Evolutionary conservation across 2,888 invertebrate genomes (phyloP), one percentile per base, ranked within the genome.

Genomic region (Pristionchus fissidentatus): DNA sequence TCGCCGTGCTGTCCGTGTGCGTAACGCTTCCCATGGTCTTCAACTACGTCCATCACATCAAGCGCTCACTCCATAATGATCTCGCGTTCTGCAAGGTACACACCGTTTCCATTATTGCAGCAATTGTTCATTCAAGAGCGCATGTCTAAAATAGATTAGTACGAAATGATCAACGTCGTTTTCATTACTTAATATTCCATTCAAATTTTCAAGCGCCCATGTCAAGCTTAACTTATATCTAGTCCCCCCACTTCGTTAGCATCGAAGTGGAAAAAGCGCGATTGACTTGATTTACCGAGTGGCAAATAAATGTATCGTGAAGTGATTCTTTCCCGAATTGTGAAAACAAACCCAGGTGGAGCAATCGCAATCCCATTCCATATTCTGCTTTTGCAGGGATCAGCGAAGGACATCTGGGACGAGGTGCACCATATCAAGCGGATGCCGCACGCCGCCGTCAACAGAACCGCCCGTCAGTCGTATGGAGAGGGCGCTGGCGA

Each of bases 331-430:
- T n/a, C n/a, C n/a, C n/a, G n/a, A n/a, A n/a, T n/a, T n/a, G n/a
- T n/a, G n/a, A n/a, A n/a, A n/a, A n/a, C n/a, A n/a, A n/a, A n/a
- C n/a, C n/a, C n/a, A n/a, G n/a, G n/a, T n/a, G n/a, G n/a, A n/a
- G n/a, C n/a, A n/a, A n/a, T n/a, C n/a, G n/a, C n/a, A n/a, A n/a
- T n/a, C n/a, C n/a, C n/a, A n/a, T n/a, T n/a, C n/a, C n/a, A n/a
- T 52, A 22, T 52, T 52, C 52, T 52, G 22, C 15, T 52, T 22
- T 38, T 62, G 0, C 55, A 88, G 89, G 91, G 90, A 38, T 91
- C 91, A 46, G 91, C 91, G 66, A 90, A 90, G 79, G 91, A 91
- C 85, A 91, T 91, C 87, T 91, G 91, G 91, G 85, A 89, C 35
- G 91, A 91, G 85, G 91, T 91, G 66, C 89, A 90, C 83, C 83